Conservation (phyloP, 2,888 invertebrate genomes). For the Tipula lateralis region DNA sequence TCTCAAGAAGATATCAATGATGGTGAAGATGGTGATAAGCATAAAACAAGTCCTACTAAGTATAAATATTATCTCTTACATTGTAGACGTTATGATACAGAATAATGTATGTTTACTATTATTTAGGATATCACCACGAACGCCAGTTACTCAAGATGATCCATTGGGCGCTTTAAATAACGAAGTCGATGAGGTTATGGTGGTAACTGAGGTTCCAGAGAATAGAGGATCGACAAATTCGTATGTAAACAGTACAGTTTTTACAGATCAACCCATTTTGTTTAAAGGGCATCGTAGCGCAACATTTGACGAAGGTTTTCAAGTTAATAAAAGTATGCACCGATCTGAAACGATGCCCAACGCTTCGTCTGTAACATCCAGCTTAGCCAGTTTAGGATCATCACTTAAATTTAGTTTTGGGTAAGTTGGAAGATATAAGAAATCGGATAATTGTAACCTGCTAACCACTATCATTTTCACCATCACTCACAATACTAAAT, state of each 20-base stretch:
- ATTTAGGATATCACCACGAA: conserved; percentile 64
- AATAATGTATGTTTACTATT: background rate
- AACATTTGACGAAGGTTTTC: conserved; percentile 55
- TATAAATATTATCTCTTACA: conserved; percentile 35
- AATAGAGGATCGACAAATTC: conserved; percentile 36
- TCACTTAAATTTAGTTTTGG: conserved; percentile 81
- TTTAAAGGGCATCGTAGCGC: conserved; percentile 58
- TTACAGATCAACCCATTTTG: conserved; percentile 64
- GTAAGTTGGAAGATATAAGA: conserved; percentile 53
- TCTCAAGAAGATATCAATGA: conserved; percentile 42
- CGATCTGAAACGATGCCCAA: conserved; percentile 71
- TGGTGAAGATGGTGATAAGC: conserved; percentile 36
- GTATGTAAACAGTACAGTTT: conserved; percentile 44
- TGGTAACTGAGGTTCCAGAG: conserved; percentile 35
- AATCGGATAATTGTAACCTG: conserved; percentile 31
- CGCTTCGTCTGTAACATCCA: conserved; percentile 66
- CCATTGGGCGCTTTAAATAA: conserved; percentile 75
- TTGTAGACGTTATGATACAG: background rate
- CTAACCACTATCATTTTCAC: conserved; percentile 27
- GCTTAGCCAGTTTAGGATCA: conserved; percentile 73
- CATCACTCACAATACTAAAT: conserved; percentile 32
- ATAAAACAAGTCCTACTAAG: conserved; percentile 48
- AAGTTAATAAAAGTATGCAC: conserved; percentile 53
- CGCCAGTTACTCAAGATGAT: conserved; percentile 86
- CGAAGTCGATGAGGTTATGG: conserved; percentile 35